phyloP scores from a whole-genome alignment of 2,113 vertebrate genomes.

The Phodopus roborovskii region DNA sequence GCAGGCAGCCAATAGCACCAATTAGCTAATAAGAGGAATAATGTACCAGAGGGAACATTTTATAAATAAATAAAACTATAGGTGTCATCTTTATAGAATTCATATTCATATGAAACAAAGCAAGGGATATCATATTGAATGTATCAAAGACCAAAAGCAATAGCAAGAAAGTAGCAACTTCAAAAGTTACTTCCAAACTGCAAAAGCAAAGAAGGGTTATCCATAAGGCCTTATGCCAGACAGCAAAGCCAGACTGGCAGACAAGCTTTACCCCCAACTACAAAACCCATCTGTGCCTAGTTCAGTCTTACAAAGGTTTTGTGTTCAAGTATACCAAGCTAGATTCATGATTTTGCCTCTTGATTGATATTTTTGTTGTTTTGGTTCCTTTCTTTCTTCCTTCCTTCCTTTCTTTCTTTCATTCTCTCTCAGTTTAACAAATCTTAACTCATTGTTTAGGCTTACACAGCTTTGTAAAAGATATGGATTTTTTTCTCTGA shows the following conservation, averaged over 20 bases:
- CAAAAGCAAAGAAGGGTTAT: not conserved
- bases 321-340: not conserved
- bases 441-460: not conserved
- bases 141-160: not conserved
- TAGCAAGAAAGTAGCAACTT: not conserved
- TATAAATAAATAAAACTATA: not conserved
- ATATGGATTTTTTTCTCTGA: not conserved
- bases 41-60: not conserved
- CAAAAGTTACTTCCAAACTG: not conserved
- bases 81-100: not conserved
- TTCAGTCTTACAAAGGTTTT: fast-evolving
- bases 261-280: not conserved
- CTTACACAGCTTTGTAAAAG: not conserved
- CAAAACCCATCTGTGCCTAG: not conserved
- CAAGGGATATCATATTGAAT: not conserved
- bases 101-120: not conserved
- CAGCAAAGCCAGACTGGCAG: not conserved
- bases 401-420: not conserved
- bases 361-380: not conserved
- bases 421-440: not conserved
- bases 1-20: not conserved
- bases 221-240: not conserved
- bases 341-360: not conserved
- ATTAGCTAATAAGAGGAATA: not conserved
- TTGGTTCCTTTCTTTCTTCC: not conserved